phyloP scores from a whole-genome alignment of 2,797 vertebrate genomes.

The Phyllotis vaccarum region DNA sequence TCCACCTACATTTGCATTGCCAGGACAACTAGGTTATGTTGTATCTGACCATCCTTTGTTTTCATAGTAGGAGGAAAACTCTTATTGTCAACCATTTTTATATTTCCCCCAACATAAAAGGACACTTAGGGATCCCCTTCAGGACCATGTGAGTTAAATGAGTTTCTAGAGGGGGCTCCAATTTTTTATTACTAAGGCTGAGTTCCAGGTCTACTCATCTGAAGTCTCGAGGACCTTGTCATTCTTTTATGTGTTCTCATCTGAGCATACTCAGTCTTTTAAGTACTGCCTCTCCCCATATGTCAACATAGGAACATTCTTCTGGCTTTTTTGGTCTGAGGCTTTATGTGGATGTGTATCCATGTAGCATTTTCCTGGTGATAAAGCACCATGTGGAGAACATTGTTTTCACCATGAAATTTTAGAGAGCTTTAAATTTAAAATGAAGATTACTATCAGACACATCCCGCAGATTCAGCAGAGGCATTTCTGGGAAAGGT shows the following conservation, averaged over 20 bases:
- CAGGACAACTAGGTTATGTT: background rate
- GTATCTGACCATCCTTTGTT: background rate
- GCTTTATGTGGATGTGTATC: slow-evolving; percentile 65
- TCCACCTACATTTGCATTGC: background rate
- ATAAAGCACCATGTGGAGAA: slow-evolving; percentile 47
- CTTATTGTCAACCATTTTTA: background rate
- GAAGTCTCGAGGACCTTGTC: background rate
- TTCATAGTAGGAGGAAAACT: background rate
- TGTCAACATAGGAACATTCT: background rate
- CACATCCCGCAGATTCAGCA: slow-evolving; percentile 69
- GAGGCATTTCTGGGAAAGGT: slow-evolving; percentile 58
- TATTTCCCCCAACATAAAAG: background rate
- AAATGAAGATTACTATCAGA: slow-evolving; percentile 72
- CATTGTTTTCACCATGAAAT: slow-evolving; percentile 71
- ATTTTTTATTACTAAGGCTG: background rate
- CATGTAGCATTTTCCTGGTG: slow-evolving; percentile 49
- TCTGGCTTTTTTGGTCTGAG: slow-evolving; percentile 38
- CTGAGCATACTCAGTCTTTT: background rate
- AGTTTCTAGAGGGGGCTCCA: background rate
- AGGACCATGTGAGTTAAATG: background rate
- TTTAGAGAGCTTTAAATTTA: slow-evolving; percentile 67
- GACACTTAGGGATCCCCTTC: background rate
- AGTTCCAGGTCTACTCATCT: background rate
- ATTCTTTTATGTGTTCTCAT: background rate
- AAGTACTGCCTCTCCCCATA: background rate